These are phyloP conservation scores for Acomys russatus DNA, from an alignment of 2,797 vertebrate genomes.

Conservation along the genomic window DNA sequence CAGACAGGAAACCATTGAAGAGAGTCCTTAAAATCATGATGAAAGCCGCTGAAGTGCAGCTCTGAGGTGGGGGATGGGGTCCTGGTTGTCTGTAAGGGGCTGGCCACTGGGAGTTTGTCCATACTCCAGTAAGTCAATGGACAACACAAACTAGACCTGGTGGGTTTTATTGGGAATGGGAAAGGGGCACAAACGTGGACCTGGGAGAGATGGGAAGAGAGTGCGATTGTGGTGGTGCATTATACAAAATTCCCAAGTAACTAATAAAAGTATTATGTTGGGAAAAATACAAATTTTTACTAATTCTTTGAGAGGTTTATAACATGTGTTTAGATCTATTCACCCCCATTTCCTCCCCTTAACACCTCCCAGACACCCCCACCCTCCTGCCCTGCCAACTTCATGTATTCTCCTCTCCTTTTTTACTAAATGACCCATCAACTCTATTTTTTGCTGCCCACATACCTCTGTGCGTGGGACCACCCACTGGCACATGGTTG, in stretches of 20 bases:
- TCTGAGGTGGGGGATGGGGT: no score
- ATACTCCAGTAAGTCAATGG: background rate
- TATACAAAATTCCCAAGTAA: background rate
- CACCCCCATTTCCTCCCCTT: background rate
- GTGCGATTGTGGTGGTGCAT: background rate
- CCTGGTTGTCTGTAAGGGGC: background rate
- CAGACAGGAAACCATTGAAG: background rate
- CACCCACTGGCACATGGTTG: background rate
- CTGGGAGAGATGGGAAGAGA: background rate
- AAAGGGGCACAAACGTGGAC: background rate
- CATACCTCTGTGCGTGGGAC: background rate
- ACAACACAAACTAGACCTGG: background rate
- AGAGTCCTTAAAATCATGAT: background rate
- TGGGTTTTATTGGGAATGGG: background rate
- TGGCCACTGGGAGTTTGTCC: background rate
- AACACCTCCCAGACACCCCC: background rate
- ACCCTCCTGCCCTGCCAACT: background rate
- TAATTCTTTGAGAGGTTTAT: background rate
- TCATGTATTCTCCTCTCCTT: background rate
- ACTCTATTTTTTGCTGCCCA: background rate
- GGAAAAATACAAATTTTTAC: background rate
- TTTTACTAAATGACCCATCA: background rate
- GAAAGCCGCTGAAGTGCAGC: background rate
- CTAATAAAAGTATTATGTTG: background rate
- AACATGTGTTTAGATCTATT: background rate